These are phyloP conservation scores for Dreissena rostriformis DNA, from an alignment of 1,140 invertebrate genomes.

Conservation along the genomic window DNA sequence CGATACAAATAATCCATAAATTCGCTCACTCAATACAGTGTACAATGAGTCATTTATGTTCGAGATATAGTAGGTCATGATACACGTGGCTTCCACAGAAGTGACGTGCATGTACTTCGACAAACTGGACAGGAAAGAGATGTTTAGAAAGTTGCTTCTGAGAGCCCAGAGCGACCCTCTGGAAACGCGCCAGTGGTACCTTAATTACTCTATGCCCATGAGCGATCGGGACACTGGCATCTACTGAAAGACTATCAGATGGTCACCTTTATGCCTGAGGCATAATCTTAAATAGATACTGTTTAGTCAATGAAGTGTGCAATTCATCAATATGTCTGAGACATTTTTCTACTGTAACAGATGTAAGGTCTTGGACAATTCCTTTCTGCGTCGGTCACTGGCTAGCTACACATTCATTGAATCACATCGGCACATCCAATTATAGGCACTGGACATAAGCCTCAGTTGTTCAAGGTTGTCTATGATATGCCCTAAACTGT, in stretches of 20 bases:
- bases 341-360: too few species aligned
- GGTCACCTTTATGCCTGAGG: too few species aligned
- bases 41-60: slow-evolving; percentile 85
- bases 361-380: too few species aligned
- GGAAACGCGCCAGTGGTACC: slow-evolving; percentile 93
- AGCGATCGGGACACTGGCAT: slow-evolving; percentile 94
- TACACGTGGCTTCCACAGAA: slow-evolving; percentile 91
- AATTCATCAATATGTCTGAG: too few species aligned
- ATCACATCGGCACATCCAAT: too few species aligned
- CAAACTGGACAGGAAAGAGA: slow-evolving; percentile 93
- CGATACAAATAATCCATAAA: slow-evolving; percentile 85
- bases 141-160: slow-evolving; percentile 92
- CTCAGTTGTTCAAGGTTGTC: too few species aligned
- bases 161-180: slow-evolving; percentile 90
- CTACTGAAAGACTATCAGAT: slow-evolving; percentile 85
- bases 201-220: slow-evolving; percentile 92
- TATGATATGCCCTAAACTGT: too few species aligned
- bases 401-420: too few species aligned
- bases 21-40: slow-evolving; percentile 84
- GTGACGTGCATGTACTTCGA: slow-evolving; percentile 96
- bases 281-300: too few species aligned
- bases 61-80: slow-evolving; percentile 85
- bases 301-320: too few species aligned
- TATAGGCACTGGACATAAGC: too few species aligned
- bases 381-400: too few species aligned